phyloP scores from a whole-genome alignment of 1,140 invertebrate genomes.

The Solen grandis region DNA sequence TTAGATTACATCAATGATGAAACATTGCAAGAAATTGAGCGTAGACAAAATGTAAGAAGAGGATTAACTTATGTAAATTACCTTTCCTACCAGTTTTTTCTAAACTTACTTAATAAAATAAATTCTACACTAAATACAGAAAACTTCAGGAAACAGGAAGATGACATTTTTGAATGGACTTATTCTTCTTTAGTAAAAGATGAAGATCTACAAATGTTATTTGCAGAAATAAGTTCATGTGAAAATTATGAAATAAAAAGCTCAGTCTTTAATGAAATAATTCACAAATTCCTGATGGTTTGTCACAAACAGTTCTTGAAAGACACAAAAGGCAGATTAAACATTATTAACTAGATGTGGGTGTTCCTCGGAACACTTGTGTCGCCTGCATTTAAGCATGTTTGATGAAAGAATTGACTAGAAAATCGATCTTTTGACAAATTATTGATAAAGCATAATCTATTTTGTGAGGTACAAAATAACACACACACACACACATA shows the following conservation, averaged over 20 bases:
- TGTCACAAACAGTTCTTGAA: slow-evolving; percentile 11
- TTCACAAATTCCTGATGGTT: slow-evolving; percentile 16
- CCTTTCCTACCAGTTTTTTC: not conserved
- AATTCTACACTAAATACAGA: not conserved
- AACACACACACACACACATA: no score
- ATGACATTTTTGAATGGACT: not conserved
- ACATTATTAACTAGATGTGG: no score
- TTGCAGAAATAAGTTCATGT: not conserved
- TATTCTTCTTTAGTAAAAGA: not conserved
- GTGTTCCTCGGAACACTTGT: no score
- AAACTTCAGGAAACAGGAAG: not conserved
- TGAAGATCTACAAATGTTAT: not conserved
- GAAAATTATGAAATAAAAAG: not conserved
- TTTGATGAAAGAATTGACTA: no score
- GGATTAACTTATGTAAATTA: not conserved
- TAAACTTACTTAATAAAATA: not conserved
- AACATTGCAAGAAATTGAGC: slow-evolving; percentile 25
- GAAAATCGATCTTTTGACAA: no score
- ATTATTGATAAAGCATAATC: no score
- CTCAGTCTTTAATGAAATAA: not conserved
- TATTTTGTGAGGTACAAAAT: no score
- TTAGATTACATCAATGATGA: not conserved
- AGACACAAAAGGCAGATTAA: slow-evolving; percentile 5
- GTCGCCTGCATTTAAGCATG: no score
- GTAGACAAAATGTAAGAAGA: slow-evolving; percentile 17